Conservation (phyloP, 2,888 invertebrate genomes). For the Tetanocera ferruginea region DNA sequence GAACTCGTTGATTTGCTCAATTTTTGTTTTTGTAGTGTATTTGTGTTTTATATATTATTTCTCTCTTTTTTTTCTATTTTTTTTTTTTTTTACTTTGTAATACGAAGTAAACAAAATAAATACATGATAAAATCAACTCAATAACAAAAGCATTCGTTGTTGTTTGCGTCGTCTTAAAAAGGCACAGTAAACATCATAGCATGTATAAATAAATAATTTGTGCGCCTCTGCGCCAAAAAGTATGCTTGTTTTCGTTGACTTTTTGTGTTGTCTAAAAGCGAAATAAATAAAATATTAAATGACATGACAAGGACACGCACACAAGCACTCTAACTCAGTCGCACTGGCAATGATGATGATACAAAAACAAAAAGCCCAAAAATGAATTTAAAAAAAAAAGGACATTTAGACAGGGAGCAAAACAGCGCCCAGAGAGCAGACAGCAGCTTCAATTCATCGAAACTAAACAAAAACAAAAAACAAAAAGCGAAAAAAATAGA, state of each 20-base stretch:
- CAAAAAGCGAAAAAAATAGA: too few relatives aligned
- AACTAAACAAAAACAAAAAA: too few relatives aligned
- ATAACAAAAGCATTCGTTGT: constrained; percentile 4
- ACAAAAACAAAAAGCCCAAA: not conserved
- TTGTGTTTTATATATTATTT: not conserved
- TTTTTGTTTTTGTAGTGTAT: not conserved
- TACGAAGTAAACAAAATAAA: not conserved
- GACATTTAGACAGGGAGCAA: not conserved
- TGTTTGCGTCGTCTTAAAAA: not conserved
- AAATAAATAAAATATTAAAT: constrained; percentile 11
- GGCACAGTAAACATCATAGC: constrained; percentile 12
- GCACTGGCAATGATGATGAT: not conserved
- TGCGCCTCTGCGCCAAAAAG: not conserved
- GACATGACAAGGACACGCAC: constrained; percentile 4
- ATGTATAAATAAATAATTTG: constrained; percentile 16
- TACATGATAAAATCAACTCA: constrained; percentile 15
- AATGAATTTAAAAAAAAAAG: not conserved
- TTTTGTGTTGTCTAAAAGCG: not conserved
- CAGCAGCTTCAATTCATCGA: constrained; percentile 3
- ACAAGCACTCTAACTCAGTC: not conserved
- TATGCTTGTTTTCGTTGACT: not conserved
- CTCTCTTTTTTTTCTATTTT: not conserved
- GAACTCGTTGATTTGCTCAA: not conserved
- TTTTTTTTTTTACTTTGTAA: not conserved
- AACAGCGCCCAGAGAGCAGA: not conserved